These are phyloP conservation scores for Zaprionus davidi DNA, from an alignment of 1,140 invertebrate genomes.

Conservation along the genomic window DNA sequence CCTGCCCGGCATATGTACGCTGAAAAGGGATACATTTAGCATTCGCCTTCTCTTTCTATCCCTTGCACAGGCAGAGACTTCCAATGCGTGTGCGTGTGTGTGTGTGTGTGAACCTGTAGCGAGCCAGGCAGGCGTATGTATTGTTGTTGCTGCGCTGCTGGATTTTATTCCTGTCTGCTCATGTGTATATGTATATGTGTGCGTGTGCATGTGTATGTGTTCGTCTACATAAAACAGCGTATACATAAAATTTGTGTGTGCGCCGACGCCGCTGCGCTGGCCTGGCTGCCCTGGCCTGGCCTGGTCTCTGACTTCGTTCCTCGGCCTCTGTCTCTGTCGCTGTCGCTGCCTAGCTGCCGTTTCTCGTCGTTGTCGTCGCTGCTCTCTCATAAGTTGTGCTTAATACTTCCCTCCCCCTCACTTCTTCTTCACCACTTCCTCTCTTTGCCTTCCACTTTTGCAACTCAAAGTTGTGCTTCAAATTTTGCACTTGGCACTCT, in stretches of 20 bases:
- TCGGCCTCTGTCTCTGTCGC: conserved; percentile 36
- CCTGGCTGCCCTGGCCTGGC: conserved; percentile 41
- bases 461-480: conserved; percentile 71
- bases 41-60: conserved; percentile 52
- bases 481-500: conserved; percentile 78
- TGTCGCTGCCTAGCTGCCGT: conserved; percentile 45
- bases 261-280: conserved; percentile 69
- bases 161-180: conserved; percentile 56
- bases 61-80: conserved; percentile 38
- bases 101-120: conserved; percentile 72
- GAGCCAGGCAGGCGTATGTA: conserved; percentile 41
- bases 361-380: conserved; percentile 16
- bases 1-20: conserved; percentile 56
- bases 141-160: conserved; percentile 58
- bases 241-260: conserved; percentile 83
- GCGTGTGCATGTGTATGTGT: conserved; percentile 43
- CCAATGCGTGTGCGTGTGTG: conserved; percentile 45
- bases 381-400: conserved; percentile 58
- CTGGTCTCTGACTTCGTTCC: conserved; percentile 21
- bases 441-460: conserved; percentile 25
- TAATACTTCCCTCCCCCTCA: conserved; percentile 37
- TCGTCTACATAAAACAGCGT: conserved; percentile 70
- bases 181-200: conserved; percentile 21
- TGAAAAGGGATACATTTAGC: conserved; percentile 81
- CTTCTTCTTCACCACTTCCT: neutral